phyloP scores from a whole-genome alignment of 2,797 vertebrate species.

The Delichon dasypus region DNA sequence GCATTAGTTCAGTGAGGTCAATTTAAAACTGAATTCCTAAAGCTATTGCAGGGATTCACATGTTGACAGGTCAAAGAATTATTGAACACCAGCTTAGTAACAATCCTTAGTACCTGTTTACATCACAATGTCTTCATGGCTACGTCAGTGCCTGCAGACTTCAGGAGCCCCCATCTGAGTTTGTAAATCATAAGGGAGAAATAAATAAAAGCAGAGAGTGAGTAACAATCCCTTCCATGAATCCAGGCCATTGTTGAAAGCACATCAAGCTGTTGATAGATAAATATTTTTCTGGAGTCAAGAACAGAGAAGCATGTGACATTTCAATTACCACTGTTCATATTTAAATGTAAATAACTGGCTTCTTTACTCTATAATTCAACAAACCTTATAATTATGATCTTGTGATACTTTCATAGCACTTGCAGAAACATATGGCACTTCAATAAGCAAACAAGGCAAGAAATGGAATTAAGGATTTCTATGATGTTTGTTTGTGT shows the following conservation, averaged over 20 bases:
- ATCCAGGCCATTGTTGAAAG: slow-evolving; percentile 10
- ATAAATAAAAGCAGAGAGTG: background rate
- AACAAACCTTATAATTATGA: slow-evolving; percentile 67
- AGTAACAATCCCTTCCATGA: slow-evolving; percentile 9
- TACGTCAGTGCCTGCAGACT: background rate
- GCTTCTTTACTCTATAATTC: slow-evolving; percentile 65
- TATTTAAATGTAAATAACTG: slow-evolving; percentile 71
- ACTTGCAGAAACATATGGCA: slow-evolving; percentile 60
- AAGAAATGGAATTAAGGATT: slow-evolving; percentile 46
- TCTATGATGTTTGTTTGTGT: slow-evolving; percentile 44
- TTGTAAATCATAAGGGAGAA: background rate
- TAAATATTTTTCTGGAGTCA: slow-evolving; percentile 61
- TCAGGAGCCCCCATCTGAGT: background rate
- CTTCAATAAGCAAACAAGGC: slow-evolving; percentile 60
- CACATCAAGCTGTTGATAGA: slow-evolving; percentile 51
- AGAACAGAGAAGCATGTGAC: slow-evolving; percentile 49
- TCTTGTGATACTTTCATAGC: slow-evolving; percentile 67
- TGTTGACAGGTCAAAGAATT: background rate
- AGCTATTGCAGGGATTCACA: background rate
- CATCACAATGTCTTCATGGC: background rate
- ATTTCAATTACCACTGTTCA: slow-evolving; percentile 53
- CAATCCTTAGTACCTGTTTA: background rate
- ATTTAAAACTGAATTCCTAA: slow-evolving; percentile 10
- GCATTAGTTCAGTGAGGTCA: background rate
- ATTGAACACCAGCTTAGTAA: background rate